Evolutionary conservation across 2,888 invertebrate species (phyloP).

Genomic region (Coronaproctus castanopsis): DNA sequence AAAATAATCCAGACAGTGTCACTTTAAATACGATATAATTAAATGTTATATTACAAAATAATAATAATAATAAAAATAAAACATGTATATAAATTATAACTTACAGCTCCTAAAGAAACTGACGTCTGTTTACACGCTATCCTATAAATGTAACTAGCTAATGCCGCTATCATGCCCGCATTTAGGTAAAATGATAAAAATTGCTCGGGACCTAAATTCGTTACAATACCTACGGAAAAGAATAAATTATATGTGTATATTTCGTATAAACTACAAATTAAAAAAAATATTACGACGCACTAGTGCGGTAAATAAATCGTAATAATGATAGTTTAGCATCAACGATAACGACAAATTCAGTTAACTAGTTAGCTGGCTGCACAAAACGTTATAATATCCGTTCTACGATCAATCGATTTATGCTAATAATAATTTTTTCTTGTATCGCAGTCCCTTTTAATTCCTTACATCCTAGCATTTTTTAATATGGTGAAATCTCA

Average conservation of each 20-base stretch:
- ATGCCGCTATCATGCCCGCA: constrained; percentile 69
- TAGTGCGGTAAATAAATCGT: not conserved
- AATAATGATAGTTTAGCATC: not conserved
- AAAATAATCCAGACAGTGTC: too few relatives aligned
- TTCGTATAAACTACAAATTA: not conserved
- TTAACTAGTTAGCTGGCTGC: too few relatives aligned
- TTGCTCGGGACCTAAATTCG: constrained; percentile 70
- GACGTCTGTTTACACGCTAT: constrained; percentile 43
- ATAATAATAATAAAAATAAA: not conserved
- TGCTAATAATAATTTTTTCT: too few relatives aligned
- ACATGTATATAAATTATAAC: constrained; percentile 24
- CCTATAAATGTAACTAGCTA: constrained; percentile 66
- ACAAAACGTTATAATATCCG: too few relatives aligned
- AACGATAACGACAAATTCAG: not conserved
- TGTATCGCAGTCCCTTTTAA: too few relatives aligned
- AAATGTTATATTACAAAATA: too few relatives aligned
- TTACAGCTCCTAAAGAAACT: constrained; percentile 80
- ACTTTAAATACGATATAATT: too few relatives aligned
- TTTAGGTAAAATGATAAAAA: constrained; percentile 76
- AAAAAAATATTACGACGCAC: not conserved
- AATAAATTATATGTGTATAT: constrained; percentile 9
- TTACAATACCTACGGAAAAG: constrained; percentile 38
- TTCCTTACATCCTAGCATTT: too few relatives aligned
- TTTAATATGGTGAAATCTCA: too few relatives aligned
- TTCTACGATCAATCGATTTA: too few relatives aligned